Percentiles rank a stretch among this genome's conserved stretches.
Evolutionary conservation across 1,140 invertebrate genomes (phyloP).

Genomic region (Philotrypesis tridentata): DNA sequence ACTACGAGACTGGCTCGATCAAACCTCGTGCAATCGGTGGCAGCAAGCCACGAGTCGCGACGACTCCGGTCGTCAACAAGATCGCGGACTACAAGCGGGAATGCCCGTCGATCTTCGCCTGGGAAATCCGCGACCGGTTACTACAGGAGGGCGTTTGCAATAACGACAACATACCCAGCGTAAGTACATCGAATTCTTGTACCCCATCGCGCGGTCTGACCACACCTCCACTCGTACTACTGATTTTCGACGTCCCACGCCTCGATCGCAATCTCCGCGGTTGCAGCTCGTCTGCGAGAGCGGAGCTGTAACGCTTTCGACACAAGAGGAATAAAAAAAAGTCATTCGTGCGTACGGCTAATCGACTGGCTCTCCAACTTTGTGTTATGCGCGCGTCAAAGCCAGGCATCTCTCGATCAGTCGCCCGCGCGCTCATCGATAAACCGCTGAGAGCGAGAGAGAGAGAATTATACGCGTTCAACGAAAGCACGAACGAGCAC

Average conservation of each 20-base stretch:
- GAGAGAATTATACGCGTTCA: conserved; percentile 21
- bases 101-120: conserved; percentile 98
- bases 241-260: too few species aligned
- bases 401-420: conserved; percentile 8
- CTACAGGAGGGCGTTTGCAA: conserved; percentile 97
- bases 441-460: neutral
- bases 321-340: neutral
- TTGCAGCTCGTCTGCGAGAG: neutral
- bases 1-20: conserved; percentile 99
- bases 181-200: conserved; percentile 80
- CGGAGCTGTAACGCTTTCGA: neutral
- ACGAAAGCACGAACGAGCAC: neutral
- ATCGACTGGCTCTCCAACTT: conserved; percentile 5
- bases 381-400: neutral
- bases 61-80: conserved; percentile 92
- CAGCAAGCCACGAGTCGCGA: conserved; percentile 97
- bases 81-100: conserved; percentile 97
- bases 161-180: conserved; percentile 99
- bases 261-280: too few species aligned
- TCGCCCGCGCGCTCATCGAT: conserved; percentile 25
- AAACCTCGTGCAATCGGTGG: conserved; percentile 96
- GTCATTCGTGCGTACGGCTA: neutral
- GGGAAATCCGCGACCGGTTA: conserved; percentile 97
- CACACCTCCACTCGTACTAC: too few species aligned
- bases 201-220: too few species aligned